Base-by-base conservation (phyloP, 2,113 vertebrate species). In the Myiozetetes cayanensis region DNA sequence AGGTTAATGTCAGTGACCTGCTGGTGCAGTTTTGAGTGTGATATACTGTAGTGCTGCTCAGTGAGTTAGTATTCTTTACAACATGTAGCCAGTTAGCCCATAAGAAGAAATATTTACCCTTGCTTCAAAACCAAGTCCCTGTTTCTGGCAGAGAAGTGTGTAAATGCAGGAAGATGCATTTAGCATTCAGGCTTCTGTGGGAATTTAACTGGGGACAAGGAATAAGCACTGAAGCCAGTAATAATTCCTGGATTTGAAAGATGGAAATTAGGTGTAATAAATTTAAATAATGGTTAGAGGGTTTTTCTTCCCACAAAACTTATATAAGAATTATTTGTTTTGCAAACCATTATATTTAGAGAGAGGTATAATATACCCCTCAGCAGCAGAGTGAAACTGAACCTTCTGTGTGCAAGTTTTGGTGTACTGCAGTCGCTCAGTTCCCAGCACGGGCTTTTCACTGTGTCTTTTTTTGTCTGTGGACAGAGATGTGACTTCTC, bases 161-260 rank as follows among this genome's bases (percentile, higher is more conserved):
- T 83, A 85, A 82, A 80, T 61, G 39, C 35, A 87, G 39, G 59
- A 94, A 56, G 67, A 80, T 77, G 43, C 21, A 47, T 94, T 93
- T 91, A 66, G 16, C n/a, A 6, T 79, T 91, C 39, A 80, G 50
- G 41, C 5, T 96, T 79, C 39, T 63, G 44, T 44, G 75, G 75
- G 92, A 88, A 59, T 96, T 82, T 70, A 76, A 47, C 0, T 84
- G 46, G 25, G 58, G 47, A 67, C 30, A 35, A 80, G 33, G 31
- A 82, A 39, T 80, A 91, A 89, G 16, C 53, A 50, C 13, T 50
- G 58, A 85, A 73, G 22, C 35, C 52, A 78, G 55, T 70, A 90
- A 74, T 55, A 73, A 83, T 80, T 82, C 83, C 47, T 79, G 27
- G 62, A 30, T 80, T 88, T 83, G 55, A 33, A 80, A 77, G 50